Evolutionary conservation across 2,888 invertebrate species (phyloP).

Genomic region (Biston stratarius): DNA sequence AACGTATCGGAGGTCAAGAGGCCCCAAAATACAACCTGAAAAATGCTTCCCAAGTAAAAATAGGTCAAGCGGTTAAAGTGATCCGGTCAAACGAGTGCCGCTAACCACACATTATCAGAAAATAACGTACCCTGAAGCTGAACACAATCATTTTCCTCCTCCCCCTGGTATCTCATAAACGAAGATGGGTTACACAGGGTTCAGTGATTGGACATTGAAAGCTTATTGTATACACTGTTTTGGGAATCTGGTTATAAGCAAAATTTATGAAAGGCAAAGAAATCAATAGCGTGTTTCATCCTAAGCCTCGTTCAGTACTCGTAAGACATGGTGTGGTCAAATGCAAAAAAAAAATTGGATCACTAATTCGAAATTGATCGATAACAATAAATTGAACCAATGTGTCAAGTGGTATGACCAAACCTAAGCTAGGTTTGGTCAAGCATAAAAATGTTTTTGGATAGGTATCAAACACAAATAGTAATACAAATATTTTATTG

Average conservation of each 20-base stretch:
- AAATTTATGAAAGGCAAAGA: not conserved
- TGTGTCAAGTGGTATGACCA: too few relatives aligned
- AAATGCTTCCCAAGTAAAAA: slow-evolving; percentile 24
- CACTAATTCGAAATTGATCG: too few relatives aligned
- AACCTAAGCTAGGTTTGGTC: too few relatives aligned
- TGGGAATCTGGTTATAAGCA: slow-evolving; percentile 10
- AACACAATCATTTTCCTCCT: slow-evolving; percentile 32
- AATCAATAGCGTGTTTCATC: not conserved
- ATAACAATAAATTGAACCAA: too few relatives aligned
- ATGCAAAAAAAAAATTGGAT: too few relatives aligned
- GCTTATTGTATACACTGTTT: slow-evolving; percentile 20
- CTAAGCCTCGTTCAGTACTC: too few relatives aligned
- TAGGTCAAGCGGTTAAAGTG: slow-evolving; percentile 32
- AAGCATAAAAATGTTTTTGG: too few relatives aligned
- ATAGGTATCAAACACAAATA: too few relatives aligned
- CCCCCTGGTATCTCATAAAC: slow-evolving; percentile 23
- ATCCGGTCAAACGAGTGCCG: slow-evolving; percentile 30
- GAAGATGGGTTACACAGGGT: slow-evolving; percentile 28
- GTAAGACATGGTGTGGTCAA: too few relatives aligned
- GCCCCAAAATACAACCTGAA: slow-evolving; percentile 12
- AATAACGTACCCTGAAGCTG: slow-evolving; percentile 23
- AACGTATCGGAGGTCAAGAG: slow-evolving; percentile 14
- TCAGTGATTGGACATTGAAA: slow-evolving; percentile 25
- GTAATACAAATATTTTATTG: too few relatives aligned
- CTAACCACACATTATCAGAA: slow-evolving; percentile 27